These are phyloP conservation scores for Eremobia ochroleuca DNA, from an alignment of 2,888 invertebrate genomes.

Conservation along the genomic window DNA sequence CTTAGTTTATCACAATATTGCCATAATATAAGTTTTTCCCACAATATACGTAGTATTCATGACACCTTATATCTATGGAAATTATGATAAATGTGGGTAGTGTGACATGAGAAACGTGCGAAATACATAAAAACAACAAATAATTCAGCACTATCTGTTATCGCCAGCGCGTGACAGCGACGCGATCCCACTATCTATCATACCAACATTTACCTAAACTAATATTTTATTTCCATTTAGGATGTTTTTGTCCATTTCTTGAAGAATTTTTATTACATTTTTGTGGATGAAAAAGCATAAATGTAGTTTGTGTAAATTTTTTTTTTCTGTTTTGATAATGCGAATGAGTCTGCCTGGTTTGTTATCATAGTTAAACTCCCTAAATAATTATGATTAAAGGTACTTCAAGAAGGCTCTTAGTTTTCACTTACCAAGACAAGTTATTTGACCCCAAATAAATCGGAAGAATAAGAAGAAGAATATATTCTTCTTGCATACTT, in stretches of 20 bases:
- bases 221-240: slow-evolving; percentile 47
- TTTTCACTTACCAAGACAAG: background rate
- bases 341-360: background rate
- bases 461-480: too few relatives aligned
- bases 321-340: background rate
- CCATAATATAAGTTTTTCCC: background rate
- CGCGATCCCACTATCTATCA: slow-evolving; percentile 52
- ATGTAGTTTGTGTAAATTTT: too few relatives aligned
- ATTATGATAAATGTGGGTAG: slow-evolving; percentile 43
- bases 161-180: slow-evolving; percentile 34
- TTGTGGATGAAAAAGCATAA: background rate
- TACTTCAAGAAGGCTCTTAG: background rate
- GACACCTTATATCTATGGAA: slow-evolving; percentile 12
- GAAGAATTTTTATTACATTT: background rate
- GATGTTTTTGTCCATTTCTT: slow-evolving; percentile 5
- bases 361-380: too few relatives aligned
- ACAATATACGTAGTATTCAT: slow-evolving; percentile 23
- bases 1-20: background rate
- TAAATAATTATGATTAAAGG: background rate
- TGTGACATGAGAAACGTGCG: slow-evolving; percentile 44
- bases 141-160: slow-evolving; percentile 42
- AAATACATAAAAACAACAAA: slow-evolving; percentile 49
- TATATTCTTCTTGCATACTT: background rate
- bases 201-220: slow-evolving; percentile 57
- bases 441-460: too few relatives aligned